Conservation (phyloP, 2,888 invertebrate species). For the Chymomyza procnemis region DNA sequence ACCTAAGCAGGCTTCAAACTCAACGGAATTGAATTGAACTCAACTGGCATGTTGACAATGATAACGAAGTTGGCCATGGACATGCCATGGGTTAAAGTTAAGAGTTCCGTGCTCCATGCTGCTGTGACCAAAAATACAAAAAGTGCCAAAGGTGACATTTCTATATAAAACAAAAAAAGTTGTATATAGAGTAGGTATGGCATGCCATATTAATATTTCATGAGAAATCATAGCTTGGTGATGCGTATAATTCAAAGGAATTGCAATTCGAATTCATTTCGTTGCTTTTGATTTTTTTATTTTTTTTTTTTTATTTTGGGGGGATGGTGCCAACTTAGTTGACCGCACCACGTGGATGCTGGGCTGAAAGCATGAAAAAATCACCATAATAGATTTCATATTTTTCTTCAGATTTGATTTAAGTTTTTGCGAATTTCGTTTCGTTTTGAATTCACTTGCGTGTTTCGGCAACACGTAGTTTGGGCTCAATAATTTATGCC, state of each 20-base stretch:
- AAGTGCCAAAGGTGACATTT: background rate
- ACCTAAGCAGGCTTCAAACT: slow-evolving; percentile 21
- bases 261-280: slow-evolving; percentile 68
- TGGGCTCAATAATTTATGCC: too few species aligned
- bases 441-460: too few species aligned
- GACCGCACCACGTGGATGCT: background rate
- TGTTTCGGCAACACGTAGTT: too few species aligned
- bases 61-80: slow-evolving; percentile 66
- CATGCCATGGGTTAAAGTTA: slow-evolving; percentile 11
- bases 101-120: too few species aligned
- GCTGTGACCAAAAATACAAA: background rate
- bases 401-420: too few species aligned
- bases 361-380: too few species aligned
- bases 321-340: too few species aligned
- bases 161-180: too few species aligned
- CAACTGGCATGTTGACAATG: slow-evolving; percentile 71
- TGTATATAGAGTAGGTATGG: background rate
- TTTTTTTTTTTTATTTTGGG: background rate
- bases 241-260: slow-evolving; percentile 70
- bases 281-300: slow-evolving; percentile 18
- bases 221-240: slow-evolving; percentile 70
- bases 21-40: slow-evolving; percentile 42
- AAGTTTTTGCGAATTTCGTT: too few species aligned
- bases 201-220: slow-evolving; percentile 59
- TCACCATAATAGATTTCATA: too few species aligned